Base-by-base conservation (phyloP, 2,888 invertebrate genomes). In the Neoscelio sp. region DNA sequence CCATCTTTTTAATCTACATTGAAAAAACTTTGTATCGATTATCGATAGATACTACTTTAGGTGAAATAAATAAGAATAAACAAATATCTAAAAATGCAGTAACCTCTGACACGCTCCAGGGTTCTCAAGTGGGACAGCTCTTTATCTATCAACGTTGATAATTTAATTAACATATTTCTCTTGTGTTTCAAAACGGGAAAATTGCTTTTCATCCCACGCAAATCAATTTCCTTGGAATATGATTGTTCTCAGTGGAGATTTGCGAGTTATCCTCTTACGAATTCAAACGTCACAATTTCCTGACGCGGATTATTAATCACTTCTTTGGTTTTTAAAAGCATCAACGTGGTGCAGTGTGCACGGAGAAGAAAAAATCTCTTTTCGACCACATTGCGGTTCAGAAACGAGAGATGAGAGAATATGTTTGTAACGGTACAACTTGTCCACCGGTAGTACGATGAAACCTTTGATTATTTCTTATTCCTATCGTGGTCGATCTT, bases 391-490 rank as follows among this genome's bases (percentile, higher is more conserved):
- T 20, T 52, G 75, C 28, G 75, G 68, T 58, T 52, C 5, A 46
- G 75, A 60, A 67, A 60, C 48, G 46, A 12, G 48, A 75, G 76
- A 54, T 56, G 73, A 80, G n/a, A n/a, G 62, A 67, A 56, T 48
- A 70, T 46, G 60, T 46, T 70, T 44, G 33, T 80, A 83, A 81
- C 80, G 81, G 77, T 83, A 71, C 13, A 83, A 82, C 73, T 71
- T 74, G 71, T 42, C 80, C 75, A 71, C 78, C 64, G 73, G 67
- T 67, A 76, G 75, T 64, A 26, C 60, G 62, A 62, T 71, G 64
- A 65, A 68, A 70, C 73, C 73, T 80, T 78, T 79, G 80, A 82
- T 81, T 83, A 81, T 70, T 81, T 78, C 78, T 75, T 71, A 58
- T 68, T 64, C 52, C 44, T 64, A 68, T 68, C 78, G 54, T 52